Conservation (phyloP, 2,113 vertebrate genomes). For the Aepyceros melampus region DNA sequence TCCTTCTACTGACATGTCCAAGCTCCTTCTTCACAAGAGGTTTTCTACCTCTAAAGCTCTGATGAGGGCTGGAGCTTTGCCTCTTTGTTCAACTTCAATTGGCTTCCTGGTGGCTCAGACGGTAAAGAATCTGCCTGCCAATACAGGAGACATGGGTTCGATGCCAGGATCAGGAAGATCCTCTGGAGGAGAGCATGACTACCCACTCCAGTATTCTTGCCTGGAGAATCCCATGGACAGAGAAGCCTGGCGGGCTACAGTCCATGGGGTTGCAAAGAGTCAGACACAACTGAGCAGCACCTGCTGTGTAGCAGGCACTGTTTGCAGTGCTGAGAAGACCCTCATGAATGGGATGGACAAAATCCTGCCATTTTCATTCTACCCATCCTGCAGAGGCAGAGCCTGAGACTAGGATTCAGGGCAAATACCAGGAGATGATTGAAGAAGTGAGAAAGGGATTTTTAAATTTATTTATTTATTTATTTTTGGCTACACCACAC, state of each 20-base stretch:
- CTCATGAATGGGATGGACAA: background rate
- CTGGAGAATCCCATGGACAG: background rate
- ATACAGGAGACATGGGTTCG: background rate
- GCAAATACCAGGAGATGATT: background rate
- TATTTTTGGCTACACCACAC: background rate
- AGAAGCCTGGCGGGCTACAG: background rate
- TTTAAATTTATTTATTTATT: background rate
- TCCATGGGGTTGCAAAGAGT: background rate
- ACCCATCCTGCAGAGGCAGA: background rate
- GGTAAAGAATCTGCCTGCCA: background rate
- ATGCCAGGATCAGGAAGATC: background rate
- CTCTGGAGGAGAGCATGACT: background rate
- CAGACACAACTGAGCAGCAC: rapidly evolving
- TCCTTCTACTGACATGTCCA: background rate
- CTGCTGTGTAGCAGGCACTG: background rate
- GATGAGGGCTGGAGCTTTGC: background rate
- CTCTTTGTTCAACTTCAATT: background rate
- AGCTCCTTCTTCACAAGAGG: background rate
- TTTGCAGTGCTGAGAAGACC: background rate
- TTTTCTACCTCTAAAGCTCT: background rate
- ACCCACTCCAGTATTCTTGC: background rate
- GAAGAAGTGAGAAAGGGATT: background rate
- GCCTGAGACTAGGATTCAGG: background rate
- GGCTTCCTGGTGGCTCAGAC: background rate
- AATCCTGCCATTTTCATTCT: background rate